Conservation (phyloP, 2,113 vertebrate genomes). For the Periophthalmus modestus region DNA sequence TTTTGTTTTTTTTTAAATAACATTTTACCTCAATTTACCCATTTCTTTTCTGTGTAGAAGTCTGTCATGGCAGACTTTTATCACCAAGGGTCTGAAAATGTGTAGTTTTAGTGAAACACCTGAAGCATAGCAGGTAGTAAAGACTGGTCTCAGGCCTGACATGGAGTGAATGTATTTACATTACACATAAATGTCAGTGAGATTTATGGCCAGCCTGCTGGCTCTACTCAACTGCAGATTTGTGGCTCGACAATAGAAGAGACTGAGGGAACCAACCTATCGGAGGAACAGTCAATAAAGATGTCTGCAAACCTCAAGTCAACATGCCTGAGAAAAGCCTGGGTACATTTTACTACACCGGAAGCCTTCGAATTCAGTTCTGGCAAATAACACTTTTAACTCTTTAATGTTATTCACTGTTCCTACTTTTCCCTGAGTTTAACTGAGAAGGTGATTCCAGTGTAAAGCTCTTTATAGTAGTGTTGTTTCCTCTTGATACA, state of each 20-base stretch:
- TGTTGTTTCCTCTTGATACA: constrained; percentile 26
- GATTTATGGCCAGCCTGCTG: constrained; percentile 7
- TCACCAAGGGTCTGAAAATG: background rate
- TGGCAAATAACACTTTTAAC: background rate
- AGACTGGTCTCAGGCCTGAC: constrained; percentile 33
- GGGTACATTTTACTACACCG: background rate
- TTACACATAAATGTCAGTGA: constrained; percentile 34
- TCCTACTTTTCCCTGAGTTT: background rate
- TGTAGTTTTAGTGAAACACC: background rate
- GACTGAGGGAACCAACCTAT: background rate
- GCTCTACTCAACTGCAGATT: constrained; percentile 16
- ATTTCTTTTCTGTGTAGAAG: background rate
- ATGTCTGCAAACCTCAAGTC: background rate
- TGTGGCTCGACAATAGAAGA: constrained; percentile 1
- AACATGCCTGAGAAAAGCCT: constrained; percentile 9
- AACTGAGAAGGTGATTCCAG: constrained; percentile 21
- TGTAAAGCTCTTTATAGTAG: constrained; percentile 28
- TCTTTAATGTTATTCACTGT: background rate
- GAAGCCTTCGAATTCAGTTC: background rate
- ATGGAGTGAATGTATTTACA: constrained; percentile 26
- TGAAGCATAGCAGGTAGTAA: constrained; percentile 26
- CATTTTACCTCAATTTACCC: too few relatives aligned
- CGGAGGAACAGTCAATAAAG: background rate
- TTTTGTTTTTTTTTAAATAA: too few relatives aligned
- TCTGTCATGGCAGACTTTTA: background rate